Percentiles rank a stretch among this genome's conserved stretches.
Conservation (phyloP, 2,113 vertebrate species). For the Ptilorrhoa leucosticta region DNA sequence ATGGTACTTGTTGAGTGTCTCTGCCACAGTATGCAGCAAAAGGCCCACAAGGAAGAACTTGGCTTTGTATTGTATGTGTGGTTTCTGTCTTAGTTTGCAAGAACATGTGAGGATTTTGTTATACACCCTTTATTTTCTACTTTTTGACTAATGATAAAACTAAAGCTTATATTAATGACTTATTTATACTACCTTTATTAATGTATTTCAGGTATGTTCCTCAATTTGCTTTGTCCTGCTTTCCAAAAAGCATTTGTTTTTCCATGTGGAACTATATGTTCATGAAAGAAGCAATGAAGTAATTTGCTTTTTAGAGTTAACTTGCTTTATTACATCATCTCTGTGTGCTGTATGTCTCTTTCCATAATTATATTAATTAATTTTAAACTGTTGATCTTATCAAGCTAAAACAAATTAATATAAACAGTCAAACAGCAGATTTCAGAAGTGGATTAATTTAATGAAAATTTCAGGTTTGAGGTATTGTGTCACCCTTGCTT, state of each 20-base stretch:
- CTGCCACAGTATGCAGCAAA: background rate
- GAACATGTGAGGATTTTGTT: background rate
- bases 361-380: background rate
- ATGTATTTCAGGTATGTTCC: background rate
- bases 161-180: background rate
- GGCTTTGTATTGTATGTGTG: background rate
- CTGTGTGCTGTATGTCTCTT: background rate
- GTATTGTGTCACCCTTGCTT: background rate
- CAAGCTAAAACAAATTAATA: background rate
- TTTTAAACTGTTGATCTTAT: background rate
- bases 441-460: background rate
- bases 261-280: background rate
- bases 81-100: background rate
- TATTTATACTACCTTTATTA: background rate
- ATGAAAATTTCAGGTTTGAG: background rate
- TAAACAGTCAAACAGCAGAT: background rate
- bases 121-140: background rate
- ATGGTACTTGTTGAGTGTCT: background rate
- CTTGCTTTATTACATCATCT: background rate
- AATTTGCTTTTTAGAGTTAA: background rate
- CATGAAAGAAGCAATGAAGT: background rate
- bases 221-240: background rate
- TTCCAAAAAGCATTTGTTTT: background rate
- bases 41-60: background rate
- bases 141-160: background rate